Evolutionary conservation across 2,113 vertebrate genomes (phyloP), one percentile per base, ranked within the genome.

Genomic region (Thalassarche chlororhynchos): DNA sequence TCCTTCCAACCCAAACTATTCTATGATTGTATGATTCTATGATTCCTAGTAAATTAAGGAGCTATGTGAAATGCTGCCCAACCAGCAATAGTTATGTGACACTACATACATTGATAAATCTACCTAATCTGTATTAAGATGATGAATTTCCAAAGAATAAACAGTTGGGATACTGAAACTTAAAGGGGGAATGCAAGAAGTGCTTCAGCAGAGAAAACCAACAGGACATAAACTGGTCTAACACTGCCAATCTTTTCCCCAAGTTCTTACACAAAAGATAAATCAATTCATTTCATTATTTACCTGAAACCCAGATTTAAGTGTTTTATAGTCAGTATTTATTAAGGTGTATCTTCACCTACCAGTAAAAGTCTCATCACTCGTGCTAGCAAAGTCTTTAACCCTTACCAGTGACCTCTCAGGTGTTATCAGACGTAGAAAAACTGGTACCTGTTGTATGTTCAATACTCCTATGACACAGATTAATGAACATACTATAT

Each of bases 391-490:
- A 65, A 46, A 79, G 36, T 54, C 70, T 95, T 78, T 94, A 91
- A 72, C 61, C 57, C 78, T 91, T 68, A 83, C 20, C 44, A 69
- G 31, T 91, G 84, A 87, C 84, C 87, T 85, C 82, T 83, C 51
- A 94, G 84, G 70, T 93, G 81, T 52, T 65, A 87, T 76, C 57
- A 94, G 82, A 84, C 64, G 18, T 52, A 79, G 91, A 87, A 94
- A 91, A 95, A 76, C 74, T 85, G 40, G 54, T 64, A 72, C 44
- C 65, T 85, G 40, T 40, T 91, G 13, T 54, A 38, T 55, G 49
- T 79, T 94, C 91, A 76, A 42, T 90, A 86, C 54, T 74, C 17
- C 58, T 66, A 9, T 78, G 91, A 84, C 86, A 90, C 4, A 92
- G 89, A 93, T 89, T 89, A 92, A 90, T 80, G 76, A 72, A 74